These are phyloP conservation scores for Torymus tubicola DNA, from an alignment of 2,888 invertebrate genomes.

Conservation along the genomic window DNA sequence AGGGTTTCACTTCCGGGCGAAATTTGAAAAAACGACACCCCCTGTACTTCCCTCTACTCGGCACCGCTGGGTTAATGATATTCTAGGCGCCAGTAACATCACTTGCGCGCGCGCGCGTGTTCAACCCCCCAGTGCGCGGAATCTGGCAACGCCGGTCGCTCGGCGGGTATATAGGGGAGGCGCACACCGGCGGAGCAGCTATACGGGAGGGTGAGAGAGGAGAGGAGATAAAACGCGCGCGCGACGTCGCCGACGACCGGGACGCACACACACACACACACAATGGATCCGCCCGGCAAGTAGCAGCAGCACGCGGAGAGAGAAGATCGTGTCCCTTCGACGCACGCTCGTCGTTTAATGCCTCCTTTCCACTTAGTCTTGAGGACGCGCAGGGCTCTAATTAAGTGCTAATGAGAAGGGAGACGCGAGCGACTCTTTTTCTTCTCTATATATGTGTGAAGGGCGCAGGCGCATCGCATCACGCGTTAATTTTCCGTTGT, in stretches of 20 bases:
- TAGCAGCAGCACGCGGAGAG: no score
- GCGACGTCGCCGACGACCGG: neutral
- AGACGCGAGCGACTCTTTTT: neutral
- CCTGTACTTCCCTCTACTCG: neutral
- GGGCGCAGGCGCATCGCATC: neutral
- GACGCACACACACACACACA: neutral
- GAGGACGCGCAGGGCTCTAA: constrained; percentile 18
- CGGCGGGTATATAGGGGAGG: neutral
- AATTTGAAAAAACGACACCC: constrained; percentile 38
- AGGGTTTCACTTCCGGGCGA: constrained; percentile 15
- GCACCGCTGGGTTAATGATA: no score
- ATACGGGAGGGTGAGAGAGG: constrained; percentile 15
- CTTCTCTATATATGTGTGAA: neutral
- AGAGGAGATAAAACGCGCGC: constrained; percentile 5
- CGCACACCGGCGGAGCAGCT: neutral
- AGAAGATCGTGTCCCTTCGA: no score
- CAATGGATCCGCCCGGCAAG: constrained; percentile 28
- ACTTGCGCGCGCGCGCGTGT: neutral
- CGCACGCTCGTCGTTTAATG: constrained; percentile 7
- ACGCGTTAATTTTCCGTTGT: constrained; percentile 21
- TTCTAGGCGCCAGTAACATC: no score
- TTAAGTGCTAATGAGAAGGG: constrained; percentile 39
- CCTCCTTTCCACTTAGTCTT: constrained; percentile 26
- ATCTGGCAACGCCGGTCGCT: constrained; percentile 47
- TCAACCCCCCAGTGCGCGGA: constrained; percentile 11